Base-by-base conservation (phyloP, 2,797 vertebrate species). In the Pteronotus mesoamericanus region DNA sequence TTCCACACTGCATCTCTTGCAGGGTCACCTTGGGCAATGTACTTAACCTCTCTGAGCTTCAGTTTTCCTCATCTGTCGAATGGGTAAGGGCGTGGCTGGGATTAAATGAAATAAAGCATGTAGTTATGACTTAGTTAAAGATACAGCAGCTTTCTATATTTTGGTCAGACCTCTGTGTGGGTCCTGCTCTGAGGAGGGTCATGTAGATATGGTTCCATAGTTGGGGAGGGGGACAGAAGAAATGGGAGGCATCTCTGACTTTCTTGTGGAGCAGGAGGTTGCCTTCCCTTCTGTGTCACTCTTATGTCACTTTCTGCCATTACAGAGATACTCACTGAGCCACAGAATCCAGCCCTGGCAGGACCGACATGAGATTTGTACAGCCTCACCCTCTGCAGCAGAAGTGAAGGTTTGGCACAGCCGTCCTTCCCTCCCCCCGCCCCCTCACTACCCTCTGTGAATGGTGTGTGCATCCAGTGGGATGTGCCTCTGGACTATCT, bases 321-420 rank as follows among this genome's bases (percentile, higher is more conserved):
- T 34, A 15, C 12, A 59, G 80, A 68, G 64, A 48, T 32, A 16
- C 46, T 8, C 74, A 15, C 24, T 14, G 59, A 53, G 48, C 14
- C 21, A 11, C n/a, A 51, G 34, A 39, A 24, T 24, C 39, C 51
- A 11, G n/a, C 59, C 37, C 29, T 37, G 37, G 68, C 37, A 42
- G 68, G 34, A 39, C 55, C 8, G 44, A 22, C 14, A 1, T 59
- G 48, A 69, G 29, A 3, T 59, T 16, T 69, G 34, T 29, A 55
- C 4, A 44, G 64, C 37, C 10, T 19, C 39, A 39, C 37, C 37
- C 66, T 69, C 66, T 39, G 66, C 66, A 69, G 66, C 66, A 39
- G 66, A 37, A 69, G 6, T 24, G 29, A 4, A 0, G 9, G 7
- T 32, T 48, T 0, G 6, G 34, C 46, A 34, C 1, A 42, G 39